Percentiles rank a stretch among this genome's conserved stretches.
These are phyloP conservation scores for Hippasteria phrygiana DNA, from an alignment of 53 echinoderm and acorn worm species.

Conservation along the genomic window DNA sequence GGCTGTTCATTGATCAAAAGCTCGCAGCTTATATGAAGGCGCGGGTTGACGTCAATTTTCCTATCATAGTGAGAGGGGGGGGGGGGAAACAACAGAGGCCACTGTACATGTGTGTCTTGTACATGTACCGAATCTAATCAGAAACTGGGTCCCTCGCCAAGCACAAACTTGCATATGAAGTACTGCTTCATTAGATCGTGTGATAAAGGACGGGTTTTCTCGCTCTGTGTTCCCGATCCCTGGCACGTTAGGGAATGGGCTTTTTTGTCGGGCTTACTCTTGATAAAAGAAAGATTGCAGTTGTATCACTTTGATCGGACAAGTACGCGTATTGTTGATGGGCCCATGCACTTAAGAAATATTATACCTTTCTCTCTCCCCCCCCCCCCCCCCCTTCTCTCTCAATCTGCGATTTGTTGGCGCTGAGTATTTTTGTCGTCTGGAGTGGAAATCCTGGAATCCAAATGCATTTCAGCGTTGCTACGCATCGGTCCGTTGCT, in stretches of 20 bases:
- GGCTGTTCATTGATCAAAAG: neutral
- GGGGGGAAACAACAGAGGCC: neutral
- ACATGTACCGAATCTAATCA: neutral
- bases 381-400: no score
- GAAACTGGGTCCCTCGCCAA: slow-evolving; percentile 1
- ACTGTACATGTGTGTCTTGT: neutral
- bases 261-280: no score
- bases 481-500: slow-evolving; percentile 20
- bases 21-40: neutral
- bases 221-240: no score
- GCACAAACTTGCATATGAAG: neutral
- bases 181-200: neutral
- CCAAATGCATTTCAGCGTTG: slow-evolving; percentile 27
- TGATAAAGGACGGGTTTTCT: neutral
- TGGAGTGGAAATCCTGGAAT: slow-evolving; percentile 26
- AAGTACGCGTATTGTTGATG: neutral
- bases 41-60: neutral
- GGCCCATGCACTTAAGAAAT: neutral
- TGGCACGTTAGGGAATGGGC: no score
- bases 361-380: neutral
- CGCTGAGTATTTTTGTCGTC: neutral
- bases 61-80: neutral
- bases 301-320: no score
- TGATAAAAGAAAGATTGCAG: no score
- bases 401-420: no score